phyloP scores from a whole-genome alignment of 2,113 vertebrate genomes.

The Scartelaos histophorus region DNA sequence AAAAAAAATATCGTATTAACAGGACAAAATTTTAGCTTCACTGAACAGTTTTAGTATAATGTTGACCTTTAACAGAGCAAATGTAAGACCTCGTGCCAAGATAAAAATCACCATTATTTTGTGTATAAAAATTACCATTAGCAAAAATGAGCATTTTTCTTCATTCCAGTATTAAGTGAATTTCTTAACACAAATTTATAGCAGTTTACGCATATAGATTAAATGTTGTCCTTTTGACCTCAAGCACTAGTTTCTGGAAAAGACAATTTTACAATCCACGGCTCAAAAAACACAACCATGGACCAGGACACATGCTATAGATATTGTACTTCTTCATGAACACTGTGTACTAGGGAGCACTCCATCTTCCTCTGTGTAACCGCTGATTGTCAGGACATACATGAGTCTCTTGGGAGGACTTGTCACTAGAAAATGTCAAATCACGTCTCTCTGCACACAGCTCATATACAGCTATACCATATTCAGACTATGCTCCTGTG shows the following conservation, averaged over 20 bases:
- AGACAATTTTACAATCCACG: too few relatives aligned
- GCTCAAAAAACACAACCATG: background rate
- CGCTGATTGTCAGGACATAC: constrained; percentile 2
- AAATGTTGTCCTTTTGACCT: background rate
- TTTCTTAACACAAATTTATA: too few relatives aligned
- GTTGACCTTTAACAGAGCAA: too few relatives aligned
- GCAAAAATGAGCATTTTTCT: too few relatives aligned
- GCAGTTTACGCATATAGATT: too few relatives aligned
- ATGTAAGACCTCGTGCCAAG: too few relatives aligned
- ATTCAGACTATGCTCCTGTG: background rate
- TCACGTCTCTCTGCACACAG: background rate
- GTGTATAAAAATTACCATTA: too few relatives aligned
- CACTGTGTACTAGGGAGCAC: background rate
- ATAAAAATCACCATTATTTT: too few relatives aligned
- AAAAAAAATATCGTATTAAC: too few relatives aligned
- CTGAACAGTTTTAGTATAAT: too few relatives aligned
- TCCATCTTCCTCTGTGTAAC: background rate
- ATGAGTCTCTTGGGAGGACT: background rate
- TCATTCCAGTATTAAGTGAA: too few relatives aligned
- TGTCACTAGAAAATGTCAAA: constrained; percentile 8
- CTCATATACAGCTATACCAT: background rate
- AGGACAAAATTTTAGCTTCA: too few relatives aligned
- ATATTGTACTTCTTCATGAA: background rate
- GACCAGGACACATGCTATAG: background rate
- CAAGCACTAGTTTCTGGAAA: background rate